These are phyloP conservation scores for Melozone crissalis DNA, from an alignment of 2,113 vertebrate species.

Conservation along the genomic window DNA sequence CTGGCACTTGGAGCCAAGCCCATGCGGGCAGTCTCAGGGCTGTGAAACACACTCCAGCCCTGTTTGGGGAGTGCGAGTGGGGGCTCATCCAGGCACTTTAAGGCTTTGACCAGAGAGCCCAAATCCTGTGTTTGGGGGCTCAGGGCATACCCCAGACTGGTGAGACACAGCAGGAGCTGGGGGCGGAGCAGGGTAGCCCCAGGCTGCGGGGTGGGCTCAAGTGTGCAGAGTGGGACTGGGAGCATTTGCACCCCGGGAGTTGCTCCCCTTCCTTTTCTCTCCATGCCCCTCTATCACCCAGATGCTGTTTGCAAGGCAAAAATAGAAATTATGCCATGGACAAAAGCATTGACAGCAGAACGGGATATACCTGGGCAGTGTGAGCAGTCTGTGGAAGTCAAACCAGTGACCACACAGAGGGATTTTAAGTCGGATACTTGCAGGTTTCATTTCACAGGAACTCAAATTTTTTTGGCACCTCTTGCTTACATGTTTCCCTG, in stretches of 20 bases:
- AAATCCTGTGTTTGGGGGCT: neutral
- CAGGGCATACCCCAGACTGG: neutral
- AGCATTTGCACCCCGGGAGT: fast-evolving
- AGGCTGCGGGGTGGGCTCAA: neutral
- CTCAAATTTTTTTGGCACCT: slow-evolving; percentile 83
- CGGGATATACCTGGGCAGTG: neutral
- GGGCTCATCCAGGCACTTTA: neutral
- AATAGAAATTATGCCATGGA: neutral
- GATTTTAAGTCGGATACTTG: slow-evolving; percentile 83
- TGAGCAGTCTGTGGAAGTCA: slow-evolving; percentile 72
- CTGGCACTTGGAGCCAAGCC: neutral
- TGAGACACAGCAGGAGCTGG: fast-evolving
- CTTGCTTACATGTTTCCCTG: slow-evolving; percentile 92
- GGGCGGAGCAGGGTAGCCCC: neutral
- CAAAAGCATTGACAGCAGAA: neutral
- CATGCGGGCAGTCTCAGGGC: neutral
- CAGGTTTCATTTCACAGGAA: slow-evolving; percentile 87
- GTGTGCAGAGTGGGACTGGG: fast-evolving
- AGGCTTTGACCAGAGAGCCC: neutral
- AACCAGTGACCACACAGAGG: neutral
- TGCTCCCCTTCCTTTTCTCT: neutral
- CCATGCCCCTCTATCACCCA: neutral
- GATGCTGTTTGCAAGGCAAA: neutral
- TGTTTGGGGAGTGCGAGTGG: fast-evolving
- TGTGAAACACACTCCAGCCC: neutral